Evolutionary conservation across 2,113 vertebrate species (phyloP).

Genomic region (Pelecanoides urinatrix): DNA sequence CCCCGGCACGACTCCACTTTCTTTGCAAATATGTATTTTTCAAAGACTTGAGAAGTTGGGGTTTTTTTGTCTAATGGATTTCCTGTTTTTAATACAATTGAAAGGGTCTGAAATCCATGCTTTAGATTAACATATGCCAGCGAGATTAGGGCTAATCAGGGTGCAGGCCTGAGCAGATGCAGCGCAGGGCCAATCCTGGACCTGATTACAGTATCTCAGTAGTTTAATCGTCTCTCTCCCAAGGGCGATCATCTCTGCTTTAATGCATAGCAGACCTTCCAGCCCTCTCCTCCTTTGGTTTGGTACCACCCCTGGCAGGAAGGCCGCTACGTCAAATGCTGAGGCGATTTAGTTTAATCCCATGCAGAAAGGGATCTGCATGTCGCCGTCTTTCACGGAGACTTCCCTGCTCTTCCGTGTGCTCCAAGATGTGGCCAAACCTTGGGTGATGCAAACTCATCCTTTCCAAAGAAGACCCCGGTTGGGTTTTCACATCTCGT

Average conservation of each 20-base stretch:
- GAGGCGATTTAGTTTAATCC: slow-evolving; percentile 69
- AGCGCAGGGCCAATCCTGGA: slow-evolving; percentile 55
- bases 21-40: accelerated
- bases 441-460: neutral
- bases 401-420: neutral
- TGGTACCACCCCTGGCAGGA: neutral
- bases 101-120: slow-evolving; percentile 64
- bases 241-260: slow-evolving; percentile 61
- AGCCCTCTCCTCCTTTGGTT: neutral
- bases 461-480: neutral
- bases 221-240: slow-evolving; percentile 64
- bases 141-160: slow-evolving; percentile 82
- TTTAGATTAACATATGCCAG: slow-evolving; percentile 59
- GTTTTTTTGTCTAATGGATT: slow-evolving; percentile 32
- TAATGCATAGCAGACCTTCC: slow-evolving; percentile 15
- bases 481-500: neutral
- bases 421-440: neutral
- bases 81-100: slow-evolving; percentile 67
- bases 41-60: neutral
- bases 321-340: slow-evolving; percentile 43
- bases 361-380: neutral
- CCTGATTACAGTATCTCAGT: slow-evolving; percentile 69
- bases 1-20: accelerated
- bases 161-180: slow-evolving; percentile 65
- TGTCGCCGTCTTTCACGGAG: neutral